Evolutionary conservation across 2,888 invertebrate species (phyloP), one percentile per base, ranked within the genome.

Genomic region (Mythimna impura): DNA sequence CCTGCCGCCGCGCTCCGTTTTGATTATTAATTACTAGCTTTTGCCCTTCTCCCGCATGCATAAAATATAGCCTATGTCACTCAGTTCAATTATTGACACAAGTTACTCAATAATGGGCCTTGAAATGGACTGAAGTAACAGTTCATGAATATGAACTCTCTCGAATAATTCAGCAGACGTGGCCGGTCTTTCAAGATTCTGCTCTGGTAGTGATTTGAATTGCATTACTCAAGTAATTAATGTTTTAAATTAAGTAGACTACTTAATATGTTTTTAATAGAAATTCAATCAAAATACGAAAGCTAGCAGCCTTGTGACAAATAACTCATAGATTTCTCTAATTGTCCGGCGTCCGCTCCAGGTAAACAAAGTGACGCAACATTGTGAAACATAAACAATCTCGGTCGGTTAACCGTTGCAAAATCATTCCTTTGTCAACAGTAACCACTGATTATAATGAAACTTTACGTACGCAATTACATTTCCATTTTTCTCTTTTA

Each of bases 311-410:
- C 86, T 86, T 84, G 85, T 40, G 62, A 58, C 40, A 57, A 74
- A 82, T 71, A 65, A 74, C 52, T 61, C 30, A 64, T 54, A 76
- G 76, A 78, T 77, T 86, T 82, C 77, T 81, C 77, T 78, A 67
- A 67, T 36, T 72, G 36, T 57, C 71, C 47, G 30, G 17, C n/a
- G 20, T 54, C 43, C 20, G 36, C 43, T 54, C 9, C 63, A 70
- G 64, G 70, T 25, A 71, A 82, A 78, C 75, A 79, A 70, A 64
- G 5, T 83, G 78, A 66, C 80, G 75, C 64, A 78, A 76, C n/a
- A 55, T 86, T 85, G 78, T 52, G 80, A 76, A 83, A 85, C 50
- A 40, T 52, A 71, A 76, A 86, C 74, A 78, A 62, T 54, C 5
- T 1, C n/a, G 63, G 50, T 58, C 63, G 66, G 25, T 25, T 5